These are phyloP conservation scores for Melanotaenia boesemani DNA, from an alignment of 2,797 vertebrate species.

Conservation along the genomic window DNA sequence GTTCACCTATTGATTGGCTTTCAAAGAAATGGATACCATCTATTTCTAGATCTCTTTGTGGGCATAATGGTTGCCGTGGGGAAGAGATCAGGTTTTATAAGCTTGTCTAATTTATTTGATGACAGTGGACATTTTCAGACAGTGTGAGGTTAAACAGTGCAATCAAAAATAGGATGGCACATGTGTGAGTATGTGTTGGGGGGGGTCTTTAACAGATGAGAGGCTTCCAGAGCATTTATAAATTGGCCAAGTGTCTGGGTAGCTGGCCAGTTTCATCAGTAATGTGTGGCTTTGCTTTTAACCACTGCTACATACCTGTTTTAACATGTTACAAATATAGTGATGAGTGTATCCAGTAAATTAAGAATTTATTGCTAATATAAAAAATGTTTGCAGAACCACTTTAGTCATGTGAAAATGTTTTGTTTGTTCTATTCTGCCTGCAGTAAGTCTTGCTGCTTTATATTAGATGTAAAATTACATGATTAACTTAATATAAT, in stretches of 20 bases:
- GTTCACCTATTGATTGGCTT: too few species aligned
- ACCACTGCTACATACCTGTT: constrained; percentile 5
- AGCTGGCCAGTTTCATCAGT: constrained; percentile 13
- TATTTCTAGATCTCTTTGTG: constrained; percentile 15
- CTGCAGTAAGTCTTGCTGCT: neutral
- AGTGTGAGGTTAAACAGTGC: constrained; percentile 17
- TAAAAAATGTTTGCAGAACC: constrained; percentile 43
- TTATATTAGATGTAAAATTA: neutral
- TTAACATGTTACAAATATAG: constrained; percentile 9
- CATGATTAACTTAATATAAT: neutral
- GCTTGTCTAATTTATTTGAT: constrained; percentile 47
- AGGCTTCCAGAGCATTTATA: constrained; percentile 25
- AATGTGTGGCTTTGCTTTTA: constrained; percentile 1
- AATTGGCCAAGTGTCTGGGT: neutral
- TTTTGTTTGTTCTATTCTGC: constrained; percentile 1
- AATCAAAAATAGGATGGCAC: constrained; percentile 58
- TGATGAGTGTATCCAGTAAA: constrained; percentile 5
- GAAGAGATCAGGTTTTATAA: constrained; percentile 49
- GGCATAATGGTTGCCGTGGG: constrained; percentile 21
- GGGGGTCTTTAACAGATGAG: constrained; percentile 25
- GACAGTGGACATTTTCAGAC: constrained; percentile 40
- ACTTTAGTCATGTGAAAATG: neutral
- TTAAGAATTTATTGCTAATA: constrained; percentile 17
- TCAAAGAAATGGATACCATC: too few species aligned
- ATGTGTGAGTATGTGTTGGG: constrained; percentile 38